Percentiles rank a stretch among this genome's conserved stretches.
phyloP scores from a whole-genome alignment of 2,113 vertebrate species.

The Rhea pennata region DNA sequence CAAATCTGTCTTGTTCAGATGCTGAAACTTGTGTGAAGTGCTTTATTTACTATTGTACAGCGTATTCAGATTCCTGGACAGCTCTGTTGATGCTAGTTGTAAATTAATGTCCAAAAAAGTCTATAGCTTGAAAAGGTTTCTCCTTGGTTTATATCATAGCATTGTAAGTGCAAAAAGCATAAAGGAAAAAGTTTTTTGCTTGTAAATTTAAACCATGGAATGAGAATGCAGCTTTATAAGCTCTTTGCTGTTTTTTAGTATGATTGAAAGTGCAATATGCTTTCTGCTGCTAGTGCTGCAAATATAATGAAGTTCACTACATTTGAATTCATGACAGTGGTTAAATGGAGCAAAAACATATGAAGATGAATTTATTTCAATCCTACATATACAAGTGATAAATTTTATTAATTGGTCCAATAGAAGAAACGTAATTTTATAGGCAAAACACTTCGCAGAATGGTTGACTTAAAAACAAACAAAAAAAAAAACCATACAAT shows the following conservation, averaged over 20 bases:
- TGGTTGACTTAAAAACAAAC: neutral
- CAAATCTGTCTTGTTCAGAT: neutral
- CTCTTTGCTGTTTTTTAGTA: neutral
- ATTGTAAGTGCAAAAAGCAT: fast-evolving
- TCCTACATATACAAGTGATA: neutral
- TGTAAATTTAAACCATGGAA: neutral
- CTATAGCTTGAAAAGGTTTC: neutral
- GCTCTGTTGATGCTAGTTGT: neutral
- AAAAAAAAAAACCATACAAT: neutral
- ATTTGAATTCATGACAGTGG: neutral
- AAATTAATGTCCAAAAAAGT: neutral
- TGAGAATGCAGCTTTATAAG: neutral
- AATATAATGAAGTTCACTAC: neutral
- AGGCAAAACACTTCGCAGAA: neutral
- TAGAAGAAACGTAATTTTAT: neutral
- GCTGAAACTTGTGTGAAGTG: neutral
- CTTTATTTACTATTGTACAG: neutral
- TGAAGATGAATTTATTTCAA: neutral
- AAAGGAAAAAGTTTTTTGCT: neutral
- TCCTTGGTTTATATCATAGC: neutral
- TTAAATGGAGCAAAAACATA: neutral
- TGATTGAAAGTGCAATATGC: neutral
- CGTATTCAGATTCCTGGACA: neutral
- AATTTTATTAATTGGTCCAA: neutral
- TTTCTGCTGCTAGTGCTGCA: neutral